A percentile compares a stretch with the other conserved stretches of the same genome.
Conservation (phyloP, 2,888 invertebrate genomes). For the Pasiphila rectangulata region DNA sequence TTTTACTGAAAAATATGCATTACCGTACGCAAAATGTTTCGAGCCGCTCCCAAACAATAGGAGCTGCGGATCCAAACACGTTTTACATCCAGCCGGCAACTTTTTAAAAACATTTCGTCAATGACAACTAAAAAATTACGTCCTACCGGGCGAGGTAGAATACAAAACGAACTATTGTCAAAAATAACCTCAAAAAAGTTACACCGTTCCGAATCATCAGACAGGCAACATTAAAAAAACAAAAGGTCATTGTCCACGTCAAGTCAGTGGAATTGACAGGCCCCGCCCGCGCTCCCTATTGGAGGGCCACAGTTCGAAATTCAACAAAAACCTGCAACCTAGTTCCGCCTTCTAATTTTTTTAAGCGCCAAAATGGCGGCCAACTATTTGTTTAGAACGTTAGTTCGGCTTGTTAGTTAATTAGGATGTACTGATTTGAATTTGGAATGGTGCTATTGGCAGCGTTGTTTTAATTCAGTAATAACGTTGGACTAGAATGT, state of each 20-base stretch:
- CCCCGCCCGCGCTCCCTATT: constrained; percentile 77
- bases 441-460: constrained; percentile 12
- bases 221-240: constrained; percentile 45
- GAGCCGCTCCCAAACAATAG: constrained; percentile 4
- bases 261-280: constrained; percentile 75
- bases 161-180: constrained; percentile 27
- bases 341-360: constrained; percentile 80
- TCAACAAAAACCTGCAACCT: constrained; percentile 77
- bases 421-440: constrained; percentile 20
- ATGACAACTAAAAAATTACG: constrained; percentile 14
- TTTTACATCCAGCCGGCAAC: constrained; percentile 15
- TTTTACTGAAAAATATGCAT: constrained; percentile 1
- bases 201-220: constrained; percentile 30
- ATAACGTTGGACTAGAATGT: too few species aligned
- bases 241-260: constrained; percentile 71
- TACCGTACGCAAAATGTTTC: not conserved
- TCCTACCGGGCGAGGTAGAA: constrained; percentile 15
- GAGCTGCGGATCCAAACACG: constrained; percentile 14
- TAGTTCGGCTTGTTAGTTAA: constrained; percentile 31
- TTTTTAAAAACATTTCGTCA: constrained; percentile 25
- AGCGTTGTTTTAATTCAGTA: constrained; percentile 1
- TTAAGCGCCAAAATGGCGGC: constrained; percentile 75
- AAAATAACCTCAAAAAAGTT: constrained; percentile 39
- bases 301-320: constrained; percentile 74
- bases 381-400: constrained; percentile 69